These are phyloP conservation scores for Serranus cabrilla DNA, from an alignment of 2,797 vertebrate genomes.

Conservation along the genomic window DNA sequence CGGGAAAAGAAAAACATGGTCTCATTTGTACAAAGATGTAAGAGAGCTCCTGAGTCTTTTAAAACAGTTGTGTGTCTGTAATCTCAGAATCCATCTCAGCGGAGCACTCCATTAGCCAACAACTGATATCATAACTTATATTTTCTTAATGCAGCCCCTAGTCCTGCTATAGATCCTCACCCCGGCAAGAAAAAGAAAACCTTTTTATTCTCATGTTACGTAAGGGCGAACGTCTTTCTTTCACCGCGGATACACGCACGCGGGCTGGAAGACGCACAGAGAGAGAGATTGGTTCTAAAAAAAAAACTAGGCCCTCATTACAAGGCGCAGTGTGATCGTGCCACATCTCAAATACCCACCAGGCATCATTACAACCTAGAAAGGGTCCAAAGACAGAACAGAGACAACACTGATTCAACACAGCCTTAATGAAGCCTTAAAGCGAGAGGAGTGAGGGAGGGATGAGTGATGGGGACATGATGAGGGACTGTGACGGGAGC, in stretches of 20 bases:
- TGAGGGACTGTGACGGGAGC: slow-evolving; percentile 51
- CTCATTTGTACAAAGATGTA: slow-evolving; percentile 63
- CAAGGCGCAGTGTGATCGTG: slow-evolving; percentile 61
- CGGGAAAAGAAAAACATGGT: slow-evolving; percentile 51
- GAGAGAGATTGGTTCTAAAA: slow-evolving; percentile 64
- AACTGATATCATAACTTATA: slow-evolving; percentile 27
- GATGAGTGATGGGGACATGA: slow-evolving; percentile 62
- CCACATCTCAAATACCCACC: slow-evolving; percentile 79
- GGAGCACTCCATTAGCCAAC: slow-evolving; percentile 28
- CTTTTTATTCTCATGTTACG: slow-evolving; percentile 40
- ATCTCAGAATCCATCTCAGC: slow-evolving; percentile 36
- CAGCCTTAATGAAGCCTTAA: slow-evolving; percentile 78
- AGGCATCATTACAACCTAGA: slow-evolving; percentile 81
- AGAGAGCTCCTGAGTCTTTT: slow-evolving; percentile 41
- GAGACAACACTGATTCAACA: slow-evolving; percentile 79
- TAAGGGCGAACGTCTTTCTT: slow-evolving; percentile 54
- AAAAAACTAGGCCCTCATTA: slow-evolving; percentile 77
- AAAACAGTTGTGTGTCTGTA: slow-evolving; percentile 23
- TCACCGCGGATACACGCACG: slow-evolving; percentile 37
- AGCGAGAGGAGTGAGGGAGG: slow-evolving; percentile 52
- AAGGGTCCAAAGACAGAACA: slow-evolving; percentile 75
- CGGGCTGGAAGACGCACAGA: slow-evolving; percentile 41
- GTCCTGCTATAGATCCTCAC: slow-evolving; percentile 44
- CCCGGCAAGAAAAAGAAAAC: slow-evolving; percentile 16
- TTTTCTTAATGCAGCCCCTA: slow-evolving; percentile 48